Base-by-base conservation (phyloP, 1,140 invertebrate species). In the Ylistrum balloti region DNA sequence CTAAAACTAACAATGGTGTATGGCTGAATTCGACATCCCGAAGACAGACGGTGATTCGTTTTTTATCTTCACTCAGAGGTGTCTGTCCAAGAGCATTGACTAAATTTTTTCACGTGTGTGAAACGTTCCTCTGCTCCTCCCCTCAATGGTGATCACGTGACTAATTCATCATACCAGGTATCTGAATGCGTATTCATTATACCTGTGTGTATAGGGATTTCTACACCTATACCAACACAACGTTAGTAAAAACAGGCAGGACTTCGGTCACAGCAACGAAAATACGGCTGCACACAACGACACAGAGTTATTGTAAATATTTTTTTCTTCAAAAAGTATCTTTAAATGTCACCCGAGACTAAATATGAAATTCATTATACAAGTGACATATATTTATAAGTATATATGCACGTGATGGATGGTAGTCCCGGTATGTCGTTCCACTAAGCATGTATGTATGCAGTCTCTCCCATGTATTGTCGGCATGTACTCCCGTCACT, bases 41-140 rank as follows among this genome's bases (percentile, higher is more conserved):
- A 74, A 9, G 56, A 74, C 56, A n/a, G 56, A 74, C 13, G n/a
- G 28, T 28, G n/a, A 74, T 28, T 74, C 41, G 41, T 28, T 74
- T 74, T 74, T 74, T 74, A 74, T 74, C 56, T 28, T 74, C 56
- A 74, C 22, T 74, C 56, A 5, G 56, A 74, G 41, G 10, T 45
- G 41, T 45, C 56, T 74, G 56, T 74, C 56, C 56, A 74, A 5
- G n/a, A 74, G 56, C 56, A 74, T 74, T 74, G 56, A 74, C 56
- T 74, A 28, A 74, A 74, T 74, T 74, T 74, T 74, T 74, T 74
- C 56, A 74, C 56, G 56, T 74, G 56, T 74, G 56, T 74, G 56
- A 74, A 74, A 17, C 56, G 56, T 74, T 74, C 22, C n/a, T 28
- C 56, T 74, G 56, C 56, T 74, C 56, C 56, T 74, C 56, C 56